phyloP scores from a whole-genome alignment of 2,113 vertebrate species.

The Procapra przewalskii region DNA sequence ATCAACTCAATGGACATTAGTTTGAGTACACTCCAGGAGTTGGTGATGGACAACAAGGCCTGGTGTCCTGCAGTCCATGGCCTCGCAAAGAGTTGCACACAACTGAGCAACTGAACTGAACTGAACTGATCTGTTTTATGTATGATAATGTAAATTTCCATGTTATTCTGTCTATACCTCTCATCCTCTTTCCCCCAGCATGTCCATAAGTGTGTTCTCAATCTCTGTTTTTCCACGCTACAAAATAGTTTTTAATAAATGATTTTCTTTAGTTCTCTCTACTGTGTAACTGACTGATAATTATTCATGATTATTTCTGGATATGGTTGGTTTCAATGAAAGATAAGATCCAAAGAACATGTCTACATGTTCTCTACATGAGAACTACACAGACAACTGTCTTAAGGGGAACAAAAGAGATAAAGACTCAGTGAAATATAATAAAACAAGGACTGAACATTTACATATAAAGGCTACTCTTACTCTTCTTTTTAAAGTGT shows the following conservation, averaged over 20 bases:
- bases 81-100: accelerated
- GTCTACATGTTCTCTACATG: not conserved
- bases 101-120: no score
- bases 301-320: not conserved
- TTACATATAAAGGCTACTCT: not conserved
- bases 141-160: no score
- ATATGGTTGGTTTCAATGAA: not conserved
- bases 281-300: not conserved
- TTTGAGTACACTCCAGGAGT: no score
- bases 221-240: no score
- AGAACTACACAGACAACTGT: not conserved
- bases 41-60: no score
- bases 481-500: not conserved
- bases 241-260: not conserved
- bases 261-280: not conserved
- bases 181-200: no score
- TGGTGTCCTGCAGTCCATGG: no score
- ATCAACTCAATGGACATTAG: no score
- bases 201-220: no score
- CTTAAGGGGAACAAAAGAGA: not conserved
- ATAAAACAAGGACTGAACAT: not conserved
- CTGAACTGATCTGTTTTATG: no score
- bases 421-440: not conserved
- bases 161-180: no score
- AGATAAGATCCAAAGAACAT: not conserved